Percentiles rank a stretch among this genome's conserved stretches.
Evolutionary conservation across 1,140 invertebrate species (phyloP).

Genomic region (Paralvinella palmiformis): DNA sequence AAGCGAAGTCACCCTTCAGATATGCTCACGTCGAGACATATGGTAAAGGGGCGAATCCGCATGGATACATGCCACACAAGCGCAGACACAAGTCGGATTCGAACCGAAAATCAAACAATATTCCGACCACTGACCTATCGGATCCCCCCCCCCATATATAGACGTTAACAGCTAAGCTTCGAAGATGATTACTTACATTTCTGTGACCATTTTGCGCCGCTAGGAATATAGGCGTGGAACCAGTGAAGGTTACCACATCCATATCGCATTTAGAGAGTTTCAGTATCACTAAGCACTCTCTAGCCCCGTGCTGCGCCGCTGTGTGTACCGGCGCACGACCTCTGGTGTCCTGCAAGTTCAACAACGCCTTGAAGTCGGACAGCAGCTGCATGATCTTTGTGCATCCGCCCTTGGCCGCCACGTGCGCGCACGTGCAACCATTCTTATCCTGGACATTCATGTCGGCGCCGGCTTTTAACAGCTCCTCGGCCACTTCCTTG

Average conservation of each 20-base stretch:
- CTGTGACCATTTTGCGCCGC: slow-evolving; percentile 29
- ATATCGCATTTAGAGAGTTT: slow-evolving; percentile 22
- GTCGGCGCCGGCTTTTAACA: slow-evolving; percentile 11
- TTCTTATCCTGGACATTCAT: slow-evolving; percentile 23
- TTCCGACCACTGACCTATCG: neutral
- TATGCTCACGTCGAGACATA: neutral
- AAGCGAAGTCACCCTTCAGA: neutral
- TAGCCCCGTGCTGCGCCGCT: slow-evolving; percentile 26
- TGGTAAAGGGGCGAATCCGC: neutral
- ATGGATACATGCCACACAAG: neutral
- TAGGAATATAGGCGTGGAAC: slow-evolving; percentile 32
- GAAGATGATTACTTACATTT: slow-evolving; percentile 5
- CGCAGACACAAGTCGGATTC: neutral
- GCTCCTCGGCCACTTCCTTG: slow-evolving; percentile 2
- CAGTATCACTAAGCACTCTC: slow-evolving; percentile 18
- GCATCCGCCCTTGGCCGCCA: slow-evolving; percentile 21
- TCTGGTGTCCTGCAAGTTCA: slow-evolving; percentile 4
- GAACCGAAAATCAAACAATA: neutral
- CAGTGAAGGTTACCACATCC: slow-evolving; percentile 25
- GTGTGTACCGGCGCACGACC: slow-evolving; percentile 13
- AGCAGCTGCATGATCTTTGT: slow-evolving; percentile 24
- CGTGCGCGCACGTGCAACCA: slow-evolving; percentile 29
- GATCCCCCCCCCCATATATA: neutral
- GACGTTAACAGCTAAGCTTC: too few species aligned
- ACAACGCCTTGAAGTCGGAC: slow-evolving; percentile 13